Evolutionary conservation across 2,113 vertebrate genomes (phyloP).

Genomic region (Archilochus colubris): DNA sequence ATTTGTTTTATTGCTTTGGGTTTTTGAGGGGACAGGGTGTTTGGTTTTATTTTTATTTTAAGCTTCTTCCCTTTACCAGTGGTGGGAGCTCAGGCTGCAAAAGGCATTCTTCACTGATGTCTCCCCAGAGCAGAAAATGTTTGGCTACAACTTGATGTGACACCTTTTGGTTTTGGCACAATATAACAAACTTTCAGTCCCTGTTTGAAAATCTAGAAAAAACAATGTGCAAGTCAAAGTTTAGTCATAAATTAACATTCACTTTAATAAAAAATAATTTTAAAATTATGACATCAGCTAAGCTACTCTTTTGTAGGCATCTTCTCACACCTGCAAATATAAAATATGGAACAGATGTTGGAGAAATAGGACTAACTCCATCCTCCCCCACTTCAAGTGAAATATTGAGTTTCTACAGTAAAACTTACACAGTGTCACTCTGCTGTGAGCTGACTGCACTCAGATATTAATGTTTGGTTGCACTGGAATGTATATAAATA

Average conservation of each 20-base stretch:
- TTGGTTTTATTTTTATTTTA: background rate
- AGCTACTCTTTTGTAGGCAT: background rate
- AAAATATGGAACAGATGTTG: conserved; percentile 4
- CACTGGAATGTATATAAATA: background rate
- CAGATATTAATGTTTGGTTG: background rate
- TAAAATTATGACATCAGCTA: conserved; percentile 12
- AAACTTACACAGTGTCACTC: background rate
- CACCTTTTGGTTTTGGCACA: conserved; percentile 1
- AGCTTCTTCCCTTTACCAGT: background rate
- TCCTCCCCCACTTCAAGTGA: background rate
- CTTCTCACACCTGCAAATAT: conserved; percentile 44
- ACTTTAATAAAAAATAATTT: conserved; percentile 31
- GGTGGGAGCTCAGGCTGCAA: background rate
- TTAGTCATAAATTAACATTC: conserved; percentile 33
- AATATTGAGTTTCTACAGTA: background rate
- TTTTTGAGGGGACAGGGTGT: too few species aligned
- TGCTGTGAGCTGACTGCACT: background rate
- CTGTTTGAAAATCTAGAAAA: background rate
- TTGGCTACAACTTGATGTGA: background rate
- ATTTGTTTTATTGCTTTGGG: background rate
- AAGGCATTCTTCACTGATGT: background rate
- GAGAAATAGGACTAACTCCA: background rate
- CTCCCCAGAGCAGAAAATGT: background rate
- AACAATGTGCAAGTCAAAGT: background rate
- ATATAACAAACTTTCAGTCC: background rate